These are phyloP conservation scores for Ophthalmolycus amberensis DNA, from an alignment of 2,113 vertebrate species.

Conservation along the genomic window DNA sequence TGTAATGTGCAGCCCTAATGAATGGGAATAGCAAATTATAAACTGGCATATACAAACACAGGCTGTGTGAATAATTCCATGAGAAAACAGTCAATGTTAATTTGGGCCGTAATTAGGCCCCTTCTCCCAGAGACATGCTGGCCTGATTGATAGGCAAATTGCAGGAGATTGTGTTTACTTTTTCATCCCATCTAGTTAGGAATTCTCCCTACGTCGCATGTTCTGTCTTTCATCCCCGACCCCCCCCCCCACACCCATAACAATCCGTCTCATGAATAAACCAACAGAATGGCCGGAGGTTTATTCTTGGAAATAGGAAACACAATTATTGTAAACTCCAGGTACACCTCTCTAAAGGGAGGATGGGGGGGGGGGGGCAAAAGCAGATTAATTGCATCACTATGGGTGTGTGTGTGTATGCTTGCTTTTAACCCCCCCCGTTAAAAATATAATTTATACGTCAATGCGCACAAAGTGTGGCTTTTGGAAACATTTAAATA, in stretches of 20 bases:
- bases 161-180: constrained; percentile 76
- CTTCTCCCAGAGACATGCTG: constrained; percentile 67
- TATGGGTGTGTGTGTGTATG: not conserved
- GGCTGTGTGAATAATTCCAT: constrained; percentile 79
- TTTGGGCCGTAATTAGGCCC: constrained; percentile 76
- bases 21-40: constrained; percentile 71
- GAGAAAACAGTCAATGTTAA: constrained; percentile 81
- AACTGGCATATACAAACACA: constrained; percentile 69
- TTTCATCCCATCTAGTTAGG: constrained; percentile 65
- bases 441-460: not conserved
- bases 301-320: constrained; percentile 71
- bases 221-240: constrained; percentile 51
- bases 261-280: constrained; percentile 75
- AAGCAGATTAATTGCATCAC: constrained; percentile 19
- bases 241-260: not conserved
- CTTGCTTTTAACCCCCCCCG: not conserved
- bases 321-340: constrained; percentile 70
- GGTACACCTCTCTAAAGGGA: constrained; percentile 42
- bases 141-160: constrained; percentile 78
- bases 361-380: not conserved
- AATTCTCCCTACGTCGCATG: constrained; percentile 61
- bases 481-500: not conserved
- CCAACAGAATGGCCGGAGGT: constrained; percentile 62
- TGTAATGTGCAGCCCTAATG: constrained; percentile 71
- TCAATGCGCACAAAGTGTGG: not conserved